Evolutionary conservation across 2,888 invertebrate species (phyloP), one percentile per base, ranked within the genome.

Genomic region (Rhamnusium bicolor): DNA sequence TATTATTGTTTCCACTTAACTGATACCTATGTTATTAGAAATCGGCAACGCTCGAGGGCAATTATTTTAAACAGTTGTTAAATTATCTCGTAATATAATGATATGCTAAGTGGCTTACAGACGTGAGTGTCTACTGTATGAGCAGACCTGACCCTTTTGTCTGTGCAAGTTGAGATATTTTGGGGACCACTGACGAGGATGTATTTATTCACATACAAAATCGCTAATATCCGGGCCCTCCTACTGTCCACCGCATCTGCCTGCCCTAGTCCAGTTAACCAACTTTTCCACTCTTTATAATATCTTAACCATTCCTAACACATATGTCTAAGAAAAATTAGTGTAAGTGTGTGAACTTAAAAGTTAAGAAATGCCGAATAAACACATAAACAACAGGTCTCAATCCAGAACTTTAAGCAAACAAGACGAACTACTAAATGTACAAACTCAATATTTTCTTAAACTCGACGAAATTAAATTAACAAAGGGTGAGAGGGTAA

Each of bases 371-470:
- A 70, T 76, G 12, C 78, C 68, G 77, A 80, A 54, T 78, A 78
- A 69, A 70, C 78, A 10, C n/a, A n/a, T n/a, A 79, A 76, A 53
- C n/a, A 63, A 63, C 53, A 79, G 79, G 73, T 71, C 71, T 18
- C 80, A 79, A 7, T 80, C 84, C 7, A 78, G 86, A 60, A 80
- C 84, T 4, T 65, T 85, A 60, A 86, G 85, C 76, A 86, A 85
- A 69, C 88, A 88, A 73, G 88, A 88, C 60, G 88, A 88, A 74
- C 77, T 88, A 53, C 81, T 88, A 27, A 79, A 81, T 56, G 83
- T 85, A 24, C 88, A 88, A 73, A 82, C 83, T 83, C 88, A 92
- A 81, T 93, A 93, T 86, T 93, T 93, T 86, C 87, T 91, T 71
- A 89, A 91, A 83, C 24, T 72, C 47, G 92, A 93, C 81, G 92